Evolutionary conservation across 2,888 invertebrate species (phyloP), one percentile per base, ranked within the genome.

Genomic region (Trichogramma dendrolimi): DNA sequence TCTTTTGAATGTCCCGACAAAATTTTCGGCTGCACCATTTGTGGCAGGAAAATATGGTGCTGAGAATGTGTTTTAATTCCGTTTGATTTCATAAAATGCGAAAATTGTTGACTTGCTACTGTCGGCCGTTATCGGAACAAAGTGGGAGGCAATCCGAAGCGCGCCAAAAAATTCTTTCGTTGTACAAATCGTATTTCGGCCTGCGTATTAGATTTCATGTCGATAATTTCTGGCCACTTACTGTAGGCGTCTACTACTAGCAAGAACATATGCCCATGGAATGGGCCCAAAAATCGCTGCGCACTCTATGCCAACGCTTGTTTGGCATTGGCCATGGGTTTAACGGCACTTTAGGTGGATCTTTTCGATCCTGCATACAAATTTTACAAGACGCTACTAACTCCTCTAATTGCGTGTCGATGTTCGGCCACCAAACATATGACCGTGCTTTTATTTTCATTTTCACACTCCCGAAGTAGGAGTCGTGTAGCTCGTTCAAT

Each of bases 71-170:
- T 63, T 10, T 49, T 52, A 2, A 59, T 47, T n/a, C 59, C 59
- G 11, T 8, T 27, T 47, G 4, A 6, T 8, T 46, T 11, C 51
- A 62, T 6, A n/a, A 59, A 62, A 14, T 1, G 6, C 50, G 50
- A 14, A 27, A 62, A 55, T 40, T 59, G 46, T 4, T 5, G 58
- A 7, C 48, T 40, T 10, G 55, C 56, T 39, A 68, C 49, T 67
- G 67, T 43, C 61, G 61, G 1, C 66, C 68, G 6, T 62, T 61
- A 55, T 70, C 69, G 0, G 70, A 69, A 68, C 0, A 64, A 7
- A 39, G 63, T 65, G n/a, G 50, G 1, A 0, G 69, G 67, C 7
- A 67, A n/a, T 4, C 69, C 70, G 58, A 52, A 64, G 4, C 65
- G 58, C 6, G 65, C 58, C 39, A 69, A 68, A 14, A 64, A 10